Evolutionary conservation across 2,113 vertebrate genomes (phyloP), one percentile per base, ranked within the genome.

Genomic region (Oreochromis spilurus): DNA sequence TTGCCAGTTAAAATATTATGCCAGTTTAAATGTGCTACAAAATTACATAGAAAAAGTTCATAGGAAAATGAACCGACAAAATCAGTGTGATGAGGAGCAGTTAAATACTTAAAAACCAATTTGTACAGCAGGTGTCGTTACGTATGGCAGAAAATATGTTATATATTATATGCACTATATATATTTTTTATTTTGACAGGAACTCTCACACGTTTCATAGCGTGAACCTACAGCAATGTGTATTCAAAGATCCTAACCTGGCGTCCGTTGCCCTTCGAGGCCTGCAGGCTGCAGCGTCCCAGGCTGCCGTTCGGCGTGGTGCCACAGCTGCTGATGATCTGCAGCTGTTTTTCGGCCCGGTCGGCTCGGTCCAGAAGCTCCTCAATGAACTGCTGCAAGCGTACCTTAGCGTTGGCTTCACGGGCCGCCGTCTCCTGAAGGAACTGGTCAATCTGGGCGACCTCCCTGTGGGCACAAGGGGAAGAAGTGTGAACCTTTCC

Each of bases 301-400:
- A 99, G 96, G 94, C 98, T 99, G 93, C 98, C 97, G 0, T 98
- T 99, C 0, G 98, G 98, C 0, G 98, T 98, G 79, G 97, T 99
- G 34, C 97, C 97, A 1, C 98, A 99, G 95, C 98, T 99, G 93
- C 98, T 99, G 97, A 99, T 99, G 95, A 99, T 98, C 96, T 99
- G 98, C 11, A 99, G 97, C 96, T 99, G 98, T 84, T 99, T 98
- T 86, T 99, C 99, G 0, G 99, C 99, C 0, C 99, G 97, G 95
- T 99, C 99, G 0, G 98, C 99, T 0, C 99, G 97, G 94, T 99
- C 99, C 93, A 99, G 96, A 84, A 99, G 97, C 95, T 99, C 99
- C 96, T 99, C 99, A 2, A 99, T 99, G 95, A 99, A 99, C 91
- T 98, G 98, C 96, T 99, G 99, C 90, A 99, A 96, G 0, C 98